These are phyloP conservation scores for Thamnophis sirtalis DNA, from an alignment of 2,113 vertebrate genomes.

Conservation along the genomic window DNA sequence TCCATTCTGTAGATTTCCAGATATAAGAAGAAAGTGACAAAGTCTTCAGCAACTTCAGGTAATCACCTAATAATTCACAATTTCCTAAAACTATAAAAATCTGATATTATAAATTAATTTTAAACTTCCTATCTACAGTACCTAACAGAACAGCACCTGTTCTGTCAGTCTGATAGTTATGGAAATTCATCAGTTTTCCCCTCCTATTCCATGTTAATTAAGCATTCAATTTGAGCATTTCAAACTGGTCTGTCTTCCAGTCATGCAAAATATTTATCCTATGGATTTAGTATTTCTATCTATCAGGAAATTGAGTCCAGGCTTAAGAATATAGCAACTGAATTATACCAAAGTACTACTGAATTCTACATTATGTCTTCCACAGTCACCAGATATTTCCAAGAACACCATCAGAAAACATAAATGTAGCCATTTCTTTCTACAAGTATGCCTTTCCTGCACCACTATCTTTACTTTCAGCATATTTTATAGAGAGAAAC, in stretches of 20 bases:
- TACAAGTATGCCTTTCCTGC: neutral
- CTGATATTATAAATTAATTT: neutral
- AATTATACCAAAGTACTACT: neutral
- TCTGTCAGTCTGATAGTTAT: neutral
- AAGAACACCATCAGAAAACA: neutral
- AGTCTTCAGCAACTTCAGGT: neutral
- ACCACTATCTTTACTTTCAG: neutral
- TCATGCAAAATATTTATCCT: neutral
- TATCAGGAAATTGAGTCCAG: neutral
- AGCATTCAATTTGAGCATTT: neutral
- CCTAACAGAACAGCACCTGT: neutral
- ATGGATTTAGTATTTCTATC: neutral
- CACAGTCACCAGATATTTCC: neutral
- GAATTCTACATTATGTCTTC: neutral
- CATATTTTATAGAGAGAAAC: neutral
- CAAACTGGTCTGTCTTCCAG: neutral
- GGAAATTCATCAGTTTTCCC: neutral
- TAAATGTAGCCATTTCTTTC: neutral
- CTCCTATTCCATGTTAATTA: neutral
- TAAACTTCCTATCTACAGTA: neutral
- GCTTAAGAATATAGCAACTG: neutral
- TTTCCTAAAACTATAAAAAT: neutral
- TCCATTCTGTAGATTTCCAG: neutral
- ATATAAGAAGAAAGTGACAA: neutral
- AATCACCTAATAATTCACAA: neutral